phyloP scores from a whole-genome alignment of 2,113 vertebrate genomes.

The Rhabdornis inornatus region DNA sequence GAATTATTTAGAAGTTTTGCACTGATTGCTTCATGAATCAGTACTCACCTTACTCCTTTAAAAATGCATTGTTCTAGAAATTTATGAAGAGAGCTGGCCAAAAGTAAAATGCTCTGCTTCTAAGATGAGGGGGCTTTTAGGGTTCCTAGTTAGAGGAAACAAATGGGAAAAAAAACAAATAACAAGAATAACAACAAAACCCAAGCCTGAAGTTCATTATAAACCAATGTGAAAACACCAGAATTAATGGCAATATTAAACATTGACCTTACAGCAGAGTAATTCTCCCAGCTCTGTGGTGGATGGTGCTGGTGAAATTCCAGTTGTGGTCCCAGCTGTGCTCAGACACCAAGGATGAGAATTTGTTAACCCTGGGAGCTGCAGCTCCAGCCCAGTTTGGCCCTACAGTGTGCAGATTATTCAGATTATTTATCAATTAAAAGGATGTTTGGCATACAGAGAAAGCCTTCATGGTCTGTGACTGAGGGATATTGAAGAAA shows the following conservation, averaged over 20 bases:
- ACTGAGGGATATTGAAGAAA: neutral
- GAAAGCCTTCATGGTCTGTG: neutral
- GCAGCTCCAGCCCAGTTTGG: neutral
- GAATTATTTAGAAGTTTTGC: slow-evolving; percentile 5
- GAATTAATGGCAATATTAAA: neutral
- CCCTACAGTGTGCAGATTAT: neutral
- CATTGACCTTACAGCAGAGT: neutral
- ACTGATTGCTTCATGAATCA: slow-evolving; percentile 18
- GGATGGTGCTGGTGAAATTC: neutral
- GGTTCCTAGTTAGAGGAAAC: neutral
- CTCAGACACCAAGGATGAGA: neutral
- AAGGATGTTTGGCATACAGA: neutral
- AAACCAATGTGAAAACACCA: neutral
- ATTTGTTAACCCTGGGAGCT: neutral
- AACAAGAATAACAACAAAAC: neutral
- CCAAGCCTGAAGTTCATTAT: neutral
- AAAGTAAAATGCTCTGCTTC: neutral
- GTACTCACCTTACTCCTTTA: neutral
- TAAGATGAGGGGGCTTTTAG: neutral
- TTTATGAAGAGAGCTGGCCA: neutral
- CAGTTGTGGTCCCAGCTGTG: neutral
- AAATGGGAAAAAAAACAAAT: neutral
- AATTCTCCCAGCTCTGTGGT: neutral
- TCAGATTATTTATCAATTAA: neutral
- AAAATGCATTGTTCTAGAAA: neutral